Evolutionary conservation across 2,113 vertebrate genomes (phyloP).

Genomic region (Colius striatus): DNA sequence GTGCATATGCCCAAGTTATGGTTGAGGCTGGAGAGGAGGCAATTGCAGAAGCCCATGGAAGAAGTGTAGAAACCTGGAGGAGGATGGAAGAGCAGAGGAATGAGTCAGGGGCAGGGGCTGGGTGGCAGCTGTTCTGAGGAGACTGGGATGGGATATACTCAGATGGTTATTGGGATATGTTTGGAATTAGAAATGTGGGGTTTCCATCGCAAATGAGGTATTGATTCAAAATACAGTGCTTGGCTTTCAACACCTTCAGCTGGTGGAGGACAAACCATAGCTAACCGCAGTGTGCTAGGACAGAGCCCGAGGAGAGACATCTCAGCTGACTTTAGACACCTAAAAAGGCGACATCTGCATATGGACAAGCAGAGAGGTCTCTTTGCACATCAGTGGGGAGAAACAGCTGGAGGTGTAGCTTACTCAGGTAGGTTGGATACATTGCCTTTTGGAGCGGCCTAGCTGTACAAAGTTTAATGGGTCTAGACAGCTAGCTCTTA

Average conservation of each 20-base stretch:
- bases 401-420: neutral
- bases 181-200: neutral
- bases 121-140: rapidly evolving
- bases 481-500: neutral
- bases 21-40: neutral
- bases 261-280: neutral
- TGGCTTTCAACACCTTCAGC: neutral
- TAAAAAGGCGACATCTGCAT: neutral
- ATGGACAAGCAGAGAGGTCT: neutral
- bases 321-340: neutral
- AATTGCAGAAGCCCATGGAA: rapidly evolving
- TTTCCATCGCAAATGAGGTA: neutral
- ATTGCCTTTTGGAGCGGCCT: neutral
- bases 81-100: neutral
- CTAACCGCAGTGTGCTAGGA: neutral
- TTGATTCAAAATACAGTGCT: neutral
- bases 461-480: neutral
- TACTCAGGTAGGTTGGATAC: neutral
- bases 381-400: neutral
- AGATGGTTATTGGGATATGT: neutral
- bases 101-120: neutral
- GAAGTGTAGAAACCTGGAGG: neutral
- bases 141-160: neutral
- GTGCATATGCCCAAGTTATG: neutral
- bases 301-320: neutral